Base-by-base conservation (phyloP, 2,113 vertebrate species). In the Proterorhinus semilunaris region DNA sequence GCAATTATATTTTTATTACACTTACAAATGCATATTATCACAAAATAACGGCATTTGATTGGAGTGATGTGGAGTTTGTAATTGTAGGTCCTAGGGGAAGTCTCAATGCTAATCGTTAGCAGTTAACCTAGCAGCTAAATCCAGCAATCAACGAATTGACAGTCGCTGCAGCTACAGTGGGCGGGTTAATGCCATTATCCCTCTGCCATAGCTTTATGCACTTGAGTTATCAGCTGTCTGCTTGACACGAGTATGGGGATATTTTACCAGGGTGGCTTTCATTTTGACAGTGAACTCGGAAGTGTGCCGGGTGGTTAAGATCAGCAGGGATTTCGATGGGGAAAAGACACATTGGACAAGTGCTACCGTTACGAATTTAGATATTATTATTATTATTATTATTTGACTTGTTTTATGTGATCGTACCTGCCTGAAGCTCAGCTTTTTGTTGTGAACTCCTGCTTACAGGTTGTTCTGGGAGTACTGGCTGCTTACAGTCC, bases 21-120 rank as follows among this genome's bases (percentile, higher is more conserved):
- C 53, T 57, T 6, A 8, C 69, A 45, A 21, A 16, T 16, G 44
- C 43, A 13, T 66, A 63, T 10, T 16, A 16, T 17, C 10, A 36
- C 45, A 71, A 45, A 57, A 75, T n/a, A 47, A 61, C 53, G 7
- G 9, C 47, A 53, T 58, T 75, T 72, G 62, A 62, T n/a, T 45
- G 11, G 44, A 17, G 42, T 65, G 46, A 48, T 59, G 42, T 46
- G 17, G 36, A 16, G 51, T 49, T 15, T 59, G 49, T 9, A 68
- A 36, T 51, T 52, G 59, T 62, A 57, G 48, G 49, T 36, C 27
- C 2, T 10, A 36, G 36, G 71, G 53, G 54, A 75, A 76, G 75
- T 71, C 64, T 50, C 68, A 53, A 17, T 53, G 81, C 76, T 87
- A 73, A 69, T 81, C 79, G 15, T 69, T 77, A 83, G 79, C 74